These are phyloP conservation scores for Caenorhabditis elegans DNA, from an alignment of 1,140 invertebrate genomes.

Conservation along the genomic window DNA sequence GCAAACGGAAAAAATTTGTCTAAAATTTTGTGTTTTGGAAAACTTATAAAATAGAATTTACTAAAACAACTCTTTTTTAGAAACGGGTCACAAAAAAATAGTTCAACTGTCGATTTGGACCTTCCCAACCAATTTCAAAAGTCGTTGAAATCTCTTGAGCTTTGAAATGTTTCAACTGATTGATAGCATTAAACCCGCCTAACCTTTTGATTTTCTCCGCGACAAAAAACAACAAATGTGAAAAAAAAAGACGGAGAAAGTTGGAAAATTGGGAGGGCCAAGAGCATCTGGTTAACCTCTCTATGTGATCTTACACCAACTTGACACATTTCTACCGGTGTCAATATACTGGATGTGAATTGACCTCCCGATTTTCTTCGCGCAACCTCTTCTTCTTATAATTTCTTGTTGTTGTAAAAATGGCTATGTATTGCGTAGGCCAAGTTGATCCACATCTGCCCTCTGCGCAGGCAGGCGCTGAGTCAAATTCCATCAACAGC, in stretches of 20 bases:
- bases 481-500: constrained; percentile 24
- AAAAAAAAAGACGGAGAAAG: not conserved
- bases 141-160: not conserved
- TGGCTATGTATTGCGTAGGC: not conserved
- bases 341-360: not conserved
- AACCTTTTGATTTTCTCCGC: not conserved
- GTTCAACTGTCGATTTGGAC: no score
- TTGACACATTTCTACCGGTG: not conserved
- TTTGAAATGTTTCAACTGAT: not conserved
- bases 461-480: not conserved
- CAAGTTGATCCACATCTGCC: not conserved
- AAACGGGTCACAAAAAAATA: no score
- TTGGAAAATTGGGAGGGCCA: not conserved
- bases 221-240: constrained; percentile 16
- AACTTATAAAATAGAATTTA: no score
- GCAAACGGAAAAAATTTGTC: no score
- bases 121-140: not conserved
- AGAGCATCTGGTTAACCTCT: not conserved
- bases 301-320: not conserved
- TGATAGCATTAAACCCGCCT: not conserved
- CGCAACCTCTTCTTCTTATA: not conserved
- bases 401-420: not conserved
- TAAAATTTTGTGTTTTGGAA: no score
- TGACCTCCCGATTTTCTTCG: constrained; percentile 1
- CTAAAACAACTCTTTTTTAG: no score